These are phyloP conservation scores for Antechinus flavipes DNA, from an alignment of 2,113 vertebrate species.

Conservation along the genomic window DNA sequence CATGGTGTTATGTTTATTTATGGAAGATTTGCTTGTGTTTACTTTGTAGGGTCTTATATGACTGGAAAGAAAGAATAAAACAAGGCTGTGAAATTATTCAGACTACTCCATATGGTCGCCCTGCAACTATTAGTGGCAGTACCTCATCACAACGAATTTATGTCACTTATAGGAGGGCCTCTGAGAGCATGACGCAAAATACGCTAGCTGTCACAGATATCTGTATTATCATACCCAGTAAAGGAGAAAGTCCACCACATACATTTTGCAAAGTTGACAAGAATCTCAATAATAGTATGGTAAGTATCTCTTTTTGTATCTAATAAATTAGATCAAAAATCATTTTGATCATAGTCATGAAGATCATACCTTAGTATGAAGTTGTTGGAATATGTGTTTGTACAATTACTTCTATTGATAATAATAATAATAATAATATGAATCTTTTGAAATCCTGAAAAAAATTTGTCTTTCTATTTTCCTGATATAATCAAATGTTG, in stretches of 20 bases:
- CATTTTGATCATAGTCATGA: neutral
- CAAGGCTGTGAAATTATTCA: constrained; percentile 97
- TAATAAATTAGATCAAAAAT: neutral
- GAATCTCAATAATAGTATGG: constrained; percentile 99
- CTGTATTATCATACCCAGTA: constrained; percentile 96
- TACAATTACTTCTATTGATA: neutral
- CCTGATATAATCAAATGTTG: constrained; percentile 41
- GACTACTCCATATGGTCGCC: constrained; percentile 93
- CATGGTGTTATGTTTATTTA: constrained; percentile 35
- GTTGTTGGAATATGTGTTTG: neutral
- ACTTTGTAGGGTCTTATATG: constrained; percentile 92
- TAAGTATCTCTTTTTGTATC: constrained; percentile 80
- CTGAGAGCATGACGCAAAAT: constrained; percentile 93
- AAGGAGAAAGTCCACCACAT: constrained; percentile 97
- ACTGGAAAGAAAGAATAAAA: constrained; percentile 98
- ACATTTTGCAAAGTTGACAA: constrained; percentile 99
- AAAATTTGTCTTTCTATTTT: neutral
- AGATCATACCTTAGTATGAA: neutral
- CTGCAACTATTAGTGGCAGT: constrained; percentile 94
- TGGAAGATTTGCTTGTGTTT: constrained; percentile 37
- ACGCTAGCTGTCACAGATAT: constrained; percentile 96
- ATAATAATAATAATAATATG: neutral
- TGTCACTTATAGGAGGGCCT: constrained; percentile 95
- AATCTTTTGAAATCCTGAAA: neutral
- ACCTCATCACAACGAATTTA: constrained; percentile 96